phyloP scores from a whole-genome alignment of 2,113 vertebrate genomes.

The Nothoprocta pentlandii region DNA sequence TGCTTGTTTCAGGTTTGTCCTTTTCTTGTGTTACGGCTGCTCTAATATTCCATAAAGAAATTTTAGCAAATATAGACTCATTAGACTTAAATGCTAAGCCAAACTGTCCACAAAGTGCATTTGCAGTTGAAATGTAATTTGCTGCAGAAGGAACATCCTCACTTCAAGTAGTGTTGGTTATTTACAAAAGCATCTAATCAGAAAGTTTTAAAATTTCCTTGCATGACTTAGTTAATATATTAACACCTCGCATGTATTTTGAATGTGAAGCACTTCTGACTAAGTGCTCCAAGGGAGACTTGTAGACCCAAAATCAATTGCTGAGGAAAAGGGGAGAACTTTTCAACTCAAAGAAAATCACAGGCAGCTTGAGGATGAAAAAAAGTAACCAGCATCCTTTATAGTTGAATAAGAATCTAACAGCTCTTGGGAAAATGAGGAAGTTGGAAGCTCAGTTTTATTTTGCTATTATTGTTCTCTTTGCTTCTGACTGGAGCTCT shows the following conservation, averaged over 20 bases:
- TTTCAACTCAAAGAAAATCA: neutral
- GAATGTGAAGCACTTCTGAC: neutral
- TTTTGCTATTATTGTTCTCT: neutral
- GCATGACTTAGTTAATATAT: conserved; percentile 6
- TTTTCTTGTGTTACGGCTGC: neutral
- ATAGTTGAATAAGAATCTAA: neutral
- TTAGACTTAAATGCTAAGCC: neutral
- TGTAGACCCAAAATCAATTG: neutral
- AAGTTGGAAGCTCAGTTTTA: neutral
- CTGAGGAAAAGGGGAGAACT: neutral
- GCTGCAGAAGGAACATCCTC: neutral
- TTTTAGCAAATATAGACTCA: neutral
- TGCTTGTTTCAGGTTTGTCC: neutral
- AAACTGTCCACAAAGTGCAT: neutral
- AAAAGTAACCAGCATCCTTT: neutral
- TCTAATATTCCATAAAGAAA: neutral
- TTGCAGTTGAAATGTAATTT: conserved; percentile 68
- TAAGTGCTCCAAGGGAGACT: neutral
- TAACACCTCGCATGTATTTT: conserved; percentile 34
- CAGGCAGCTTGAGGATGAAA: neutral
- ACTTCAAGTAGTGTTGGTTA: conserved; percentile 18
- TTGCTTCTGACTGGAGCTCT: neutral
- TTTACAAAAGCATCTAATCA: conserved; percentile 18
- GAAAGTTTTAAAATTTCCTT: neutral
- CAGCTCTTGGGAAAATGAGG: neutral